These are phyloP conservation scores for Elephas maximus DNA, from an alignment of 2,113 vertebrate species.

Conservation along the genomic window DNA sequence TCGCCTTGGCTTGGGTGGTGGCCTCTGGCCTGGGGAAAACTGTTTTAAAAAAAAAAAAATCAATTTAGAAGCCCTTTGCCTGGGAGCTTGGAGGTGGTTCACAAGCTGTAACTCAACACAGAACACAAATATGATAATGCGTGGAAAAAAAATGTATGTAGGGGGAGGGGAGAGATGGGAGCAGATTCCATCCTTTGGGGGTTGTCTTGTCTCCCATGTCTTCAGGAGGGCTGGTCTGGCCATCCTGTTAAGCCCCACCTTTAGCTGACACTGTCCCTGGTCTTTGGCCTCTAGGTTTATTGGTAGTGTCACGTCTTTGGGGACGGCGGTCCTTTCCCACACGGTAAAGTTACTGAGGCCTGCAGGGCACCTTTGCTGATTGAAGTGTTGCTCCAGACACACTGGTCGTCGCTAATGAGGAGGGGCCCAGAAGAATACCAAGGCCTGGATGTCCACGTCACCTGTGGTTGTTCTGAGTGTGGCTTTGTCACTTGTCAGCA, in stretches of 20 bases:
- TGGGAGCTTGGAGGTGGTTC: conserved; percentile 63
- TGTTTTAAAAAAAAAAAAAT: not conserved
- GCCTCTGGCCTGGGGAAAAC: conserved; percentile 56
- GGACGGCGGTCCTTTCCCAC: not conserved
- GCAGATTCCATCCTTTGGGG: not conserved
- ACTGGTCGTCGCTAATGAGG: conserved; percentile 54
- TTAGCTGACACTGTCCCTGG: conserved; percentile 41
- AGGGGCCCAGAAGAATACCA: conserved; percentile 62
- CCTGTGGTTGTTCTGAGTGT: conserved; percentile 69
- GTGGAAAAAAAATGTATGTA: not conserved
- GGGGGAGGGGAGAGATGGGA: not conserved
- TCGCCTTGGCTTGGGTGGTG: not conserved
- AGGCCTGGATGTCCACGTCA: conserved; percentile 74
- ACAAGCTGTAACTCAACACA: conserved; percentile 51
- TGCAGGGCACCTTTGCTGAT: not conserved
- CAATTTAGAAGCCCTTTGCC: conserved; percentile 17
- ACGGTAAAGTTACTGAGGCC: not conserved
- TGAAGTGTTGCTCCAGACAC: not conserved
- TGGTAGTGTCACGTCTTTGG: not conserved
- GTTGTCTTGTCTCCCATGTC: not conserved
- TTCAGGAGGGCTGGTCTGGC: not conserved
- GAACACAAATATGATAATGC: not conserved
- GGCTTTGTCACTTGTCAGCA: conserved; percentile 70
- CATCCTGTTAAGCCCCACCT: not conserved
- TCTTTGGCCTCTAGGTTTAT: conserved; percentile 35